Conservation (phyloP, 64 coral and sea anemone genomes). For the Pocillopora verrucosa region DNA sequence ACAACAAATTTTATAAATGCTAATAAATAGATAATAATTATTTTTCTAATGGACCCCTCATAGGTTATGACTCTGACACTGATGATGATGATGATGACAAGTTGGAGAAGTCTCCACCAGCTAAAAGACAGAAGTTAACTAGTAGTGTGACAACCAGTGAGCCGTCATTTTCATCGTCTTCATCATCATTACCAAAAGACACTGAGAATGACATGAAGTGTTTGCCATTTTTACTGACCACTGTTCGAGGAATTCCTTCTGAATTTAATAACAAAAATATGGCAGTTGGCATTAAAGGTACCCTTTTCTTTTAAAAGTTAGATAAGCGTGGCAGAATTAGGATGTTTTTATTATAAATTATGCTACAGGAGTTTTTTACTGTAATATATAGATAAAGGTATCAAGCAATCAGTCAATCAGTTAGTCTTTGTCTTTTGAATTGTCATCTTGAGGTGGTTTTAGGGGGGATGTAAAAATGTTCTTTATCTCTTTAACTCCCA, state of each 20-base stretch:
- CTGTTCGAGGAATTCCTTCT: conserved; percentile 74
- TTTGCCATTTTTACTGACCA: conserved; percentile 86
- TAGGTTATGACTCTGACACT: conserved; percentile 45
- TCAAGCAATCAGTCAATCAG: no score
- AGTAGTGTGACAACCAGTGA: background rate
- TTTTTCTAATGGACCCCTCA: background rate
- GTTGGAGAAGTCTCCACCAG: conserved; percentile 36
- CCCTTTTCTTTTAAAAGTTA: no score
- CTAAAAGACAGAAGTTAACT: conserved; percentile 56
- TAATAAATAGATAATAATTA: no score
- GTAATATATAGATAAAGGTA: no score
- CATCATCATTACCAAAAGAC: background rate
- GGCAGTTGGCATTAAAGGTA: conserved; percentile 78
- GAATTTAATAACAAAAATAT: conserved; percentile 64
- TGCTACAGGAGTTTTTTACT: background rate
- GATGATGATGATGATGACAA: conserved; percentile 61
- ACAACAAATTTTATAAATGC: no score
- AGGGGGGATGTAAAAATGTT: no score
- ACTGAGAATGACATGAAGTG: conserved; percentile 25
- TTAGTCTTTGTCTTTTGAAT: no score
- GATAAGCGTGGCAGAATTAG: no score
- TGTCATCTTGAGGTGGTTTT: no score
- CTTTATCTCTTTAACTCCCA: no score
- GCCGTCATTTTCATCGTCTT: background rate
- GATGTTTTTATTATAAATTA: background rate